These are phyloP conservation scores for Zeus faber DNA, from an alignment of 2,113 vertebrate species.

Conservation along the genomic window DNA sequence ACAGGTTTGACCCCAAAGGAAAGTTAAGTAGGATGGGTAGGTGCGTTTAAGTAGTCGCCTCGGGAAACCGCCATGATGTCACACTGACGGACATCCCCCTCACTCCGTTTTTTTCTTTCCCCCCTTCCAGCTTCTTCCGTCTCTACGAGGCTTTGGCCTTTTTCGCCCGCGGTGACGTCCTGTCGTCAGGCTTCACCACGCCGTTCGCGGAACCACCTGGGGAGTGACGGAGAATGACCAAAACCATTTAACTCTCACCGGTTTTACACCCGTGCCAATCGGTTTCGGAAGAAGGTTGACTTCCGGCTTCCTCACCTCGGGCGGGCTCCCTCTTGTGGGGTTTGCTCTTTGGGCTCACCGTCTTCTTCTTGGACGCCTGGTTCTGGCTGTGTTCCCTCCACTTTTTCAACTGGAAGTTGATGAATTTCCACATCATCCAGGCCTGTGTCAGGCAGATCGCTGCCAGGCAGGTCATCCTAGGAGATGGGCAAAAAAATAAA, in stretches of 20 bases:
- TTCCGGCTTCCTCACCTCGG: constrained; percentile 62
- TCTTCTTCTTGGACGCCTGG: constrained; percentile 77
- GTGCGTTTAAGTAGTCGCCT: constrained; percentile 50
- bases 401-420: constrained; percentile 85
- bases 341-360: constrained; percentile 75
- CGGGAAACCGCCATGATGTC: too few species aligned
- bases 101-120: constrained; percentile 14
- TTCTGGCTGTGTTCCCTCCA: constrained; percentile 81
- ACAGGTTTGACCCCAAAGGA: constrained; percentile 38
- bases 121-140: too few species aligned
- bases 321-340: constrained; percentile 71
- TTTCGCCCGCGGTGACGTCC: constrained; percentile 74
- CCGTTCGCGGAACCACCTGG: constrained; percentile 74
- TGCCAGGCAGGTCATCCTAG: constrained; percentile 81
- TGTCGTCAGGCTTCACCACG: constrained; percentile 73
- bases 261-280: not conserved
- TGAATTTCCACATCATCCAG: constrained; percentile 91
- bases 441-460: constrained; percentile 83
- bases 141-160: constrained; percentile 78
- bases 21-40: constrained; percentile 47
- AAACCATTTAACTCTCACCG: not conserved
- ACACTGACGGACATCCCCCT: constrained; percentile 38
- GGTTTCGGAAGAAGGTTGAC: not conserved
- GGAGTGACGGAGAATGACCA: constrained; percentile 10
- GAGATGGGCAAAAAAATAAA: not conserved